phyloP scores from a whole-genome alignment of 2,888 invertebrate species.

The Epicampocera succincta region DNA sequence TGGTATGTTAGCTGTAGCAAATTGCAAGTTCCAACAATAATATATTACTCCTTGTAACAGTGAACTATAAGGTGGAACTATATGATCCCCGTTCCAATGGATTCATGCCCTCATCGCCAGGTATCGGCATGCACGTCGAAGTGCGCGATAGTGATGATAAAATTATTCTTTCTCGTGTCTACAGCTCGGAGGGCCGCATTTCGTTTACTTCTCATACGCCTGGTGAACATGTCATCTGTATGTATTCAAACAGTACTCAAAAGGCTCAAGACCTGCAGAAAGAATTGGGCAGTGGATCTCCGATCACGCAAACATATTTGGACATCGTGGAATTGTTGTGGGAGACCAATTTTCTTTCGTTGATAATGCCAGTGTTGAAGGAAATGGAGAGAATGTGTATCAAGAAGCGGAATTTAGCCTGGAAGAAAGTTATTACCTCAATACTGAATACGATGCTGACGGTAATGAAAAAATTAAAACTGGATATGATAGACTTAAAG shows the following conservation, averaged over 20 bases:
- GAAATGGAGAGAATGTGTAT: too few species aligned
- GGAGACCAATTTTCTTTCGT: too few species aligned
- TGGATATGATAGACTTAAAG: too few species aligned
- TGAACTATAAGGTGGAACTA: conserved; percentile 98
- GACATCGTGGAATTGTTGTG: too few species aligned
- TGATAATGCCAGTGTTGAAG: too few species aligned
- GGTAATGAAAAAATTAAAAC: too few species aligned
- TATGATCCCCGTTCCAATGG: conserved; percentile 97
- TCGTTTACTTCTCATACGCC: conserved; percentile 98
- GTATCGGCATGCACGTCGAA: conserved; percentile 99
- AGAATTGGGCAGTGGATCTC: too few species aligned
- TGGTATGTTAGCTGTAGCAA: conserved; percentile 84
- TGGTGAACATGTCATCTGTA: conserved; percentile 98
- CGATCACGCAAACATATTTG: too few species aligned
- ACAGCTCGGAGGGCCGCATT: conserved; percentile 95
- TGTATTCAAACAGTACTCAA: conserved; percentile 99
- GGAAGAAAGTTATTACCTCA: too few species aligned
- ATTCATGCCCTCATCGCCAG: conserved; percentile 96
- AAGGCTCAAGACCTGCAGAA: too few species aligned
- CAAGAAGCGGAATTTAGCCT: too few species aligned
- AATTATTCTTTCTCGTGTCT: conserved; percentile 94
- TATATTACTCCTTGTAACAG: conserved; percentile 82
- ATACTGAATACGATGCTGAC: too few species aligned
- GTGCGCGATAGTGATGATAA: conserved; percentile 98
- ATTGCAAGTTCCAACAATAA: background rate